phyloP scores from a whole-genome alignment of 2,888 invertebrate species.

The Pachymerium ferrugineum region DNA sequence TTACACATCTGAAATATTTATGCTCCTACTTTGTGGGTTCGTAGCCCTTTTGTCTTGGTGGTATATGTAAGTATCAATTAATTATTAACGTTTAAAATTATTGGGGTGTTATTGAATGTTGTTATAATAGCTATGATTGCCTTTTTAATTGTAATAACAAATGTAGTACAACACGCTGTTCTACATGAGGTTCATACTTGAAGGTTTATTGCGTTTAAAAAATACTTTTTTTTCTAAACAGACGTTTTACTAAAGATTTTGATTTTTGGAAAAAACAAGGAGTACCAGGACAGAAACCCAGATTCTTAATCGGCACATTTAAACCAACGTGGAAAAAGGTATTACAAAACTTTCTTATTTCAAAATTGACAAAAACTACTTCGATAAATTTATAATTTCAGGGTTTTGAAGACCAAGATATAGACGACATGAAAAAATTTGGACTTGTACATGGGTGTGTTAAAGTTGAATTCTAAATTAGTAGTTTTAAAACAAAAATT shows the following conservation, averaged over 20 bases:
- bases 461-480: not conserved
- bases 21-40: too few species aligned
- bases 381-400: not conserved
- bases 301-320: not conserved
- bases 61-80: too few species aligned
- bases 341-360: not conserved
- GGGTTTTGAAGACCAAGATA: not conserved
- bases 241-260: not conserved
- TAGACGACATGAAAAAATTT: not conserved
- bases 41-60: too few species aligned
- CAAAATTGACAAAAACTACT: not conserved
- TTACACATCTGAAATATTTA: too few species aligned
- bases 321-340: not conserved
- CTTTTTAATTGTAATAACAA: too few species aligned
- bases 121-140: too few species aligned
- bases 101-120: too few species aligned
- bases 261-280: constrained; percentile 10
- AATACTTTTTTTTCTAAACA: not conserved
- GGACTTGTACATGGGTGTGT: not conserved
- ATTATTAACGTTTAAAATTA: too few species aligned
- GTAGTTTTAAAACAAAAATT: not conserved
- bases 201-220: too few species aligned
- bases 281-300: not conserved
- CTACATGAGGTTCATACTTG: too few species aligned
- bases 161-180: too few species aligned